Percentiles rank a stretch among this genome's conserved stretches.
These are phyloP conservation scores for Diacarnus erythraeanus DNA, from an alignment of 37 sponge, comb jelly and placozoan species.

Conservation along the genomic window DNA sequence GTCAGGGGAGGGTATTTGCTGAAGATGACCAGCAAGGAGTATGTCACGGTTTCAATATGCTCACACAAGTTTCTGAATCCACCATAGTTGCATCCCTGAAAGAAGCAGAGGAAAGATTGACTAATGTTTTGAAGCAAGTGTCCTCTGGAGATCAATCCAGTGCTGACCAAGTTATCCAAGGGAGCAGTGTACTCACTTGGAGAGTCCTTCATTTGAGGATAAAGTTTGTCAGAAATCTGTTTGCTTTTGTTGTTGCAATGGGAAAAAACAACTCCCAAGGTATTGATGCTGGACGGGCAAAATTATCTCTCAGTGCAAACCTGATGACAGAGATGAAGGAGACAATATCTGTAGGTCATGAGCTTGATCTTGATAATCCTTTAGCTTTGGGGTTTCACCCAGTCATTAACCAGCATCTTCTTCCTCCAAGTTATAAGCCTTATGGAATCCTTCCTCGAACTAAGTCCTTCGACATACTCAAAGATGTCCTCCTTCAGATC, in stretches of 20 bases:
- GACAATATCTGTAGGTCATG: constrained; percentile 43
- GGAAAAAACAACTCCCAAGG: constrained; percentile 32
- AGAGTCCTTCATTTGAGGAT: constrained; percentile 47
- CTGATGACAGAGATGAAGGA: constrained; percentile 35
- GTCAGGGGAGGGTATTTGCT: constrained; percentile 60
- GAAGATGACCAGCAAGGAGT: constrained; percentile 84
- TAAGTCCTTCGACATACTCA: constrained; percentile 24
- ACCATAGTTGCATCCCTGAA: constrained; percentile 44
- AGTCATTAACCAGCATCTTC: constrained; percentile 76
- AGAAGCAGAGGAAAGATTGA: constrained; percentile 50
- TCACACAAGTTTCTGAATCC: constrained; percentile 19
- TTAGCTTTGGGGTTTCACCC: constrained; percentile 71
- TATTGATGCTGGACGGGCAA: constrained; percentile 10
- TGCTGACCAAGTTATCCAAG: not conserved
- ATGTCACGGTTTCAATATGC: constrained; percentile 54
- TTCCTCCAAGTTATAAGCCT: constrained; percentile 76
- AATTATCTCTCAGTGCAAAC: constrained; percentile 39
- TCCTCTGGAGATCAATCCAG: not conserved
- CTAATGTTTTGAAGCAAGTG: constrained; percentile 17
- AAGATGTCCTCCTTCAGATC: constrained; percentile 29
- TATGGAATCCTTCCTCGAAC: constrained; percentile 43
- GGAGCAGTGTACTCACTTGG: constrained; percentile 7
- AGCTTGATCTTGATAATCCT: constrained; percentile 51
- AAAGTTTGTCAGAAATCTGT: constrained; percentile 41
- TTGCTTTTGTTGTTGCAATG: constrained; percentile 26